Evolutionary conservation across 2,888 invertebrate species (phyloP).

Genomic region (Lathronympha strigana): DNA sequence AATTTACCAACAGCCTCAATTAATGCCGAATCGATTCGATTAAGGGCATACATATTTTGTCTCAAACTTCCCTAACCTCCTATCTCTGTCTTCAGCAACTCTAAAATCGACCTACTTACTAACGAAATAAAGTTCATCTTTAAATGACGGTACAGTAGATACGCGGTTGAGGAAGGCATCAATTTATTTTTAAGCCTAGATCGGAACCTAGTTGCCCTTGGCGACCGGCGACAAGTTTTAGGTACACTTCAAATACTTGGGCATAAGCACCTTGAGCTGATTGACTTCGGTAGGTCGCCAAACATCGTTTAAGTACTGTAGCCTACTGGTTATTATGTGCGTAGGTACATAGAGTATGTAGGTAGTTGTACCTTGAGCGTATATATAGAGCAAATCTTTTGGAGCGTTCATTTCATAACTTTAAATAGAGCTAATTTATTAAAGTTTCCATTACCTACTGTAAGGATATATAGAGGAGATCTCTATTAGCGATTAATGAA

Average conservation of each 20-base stretch:
- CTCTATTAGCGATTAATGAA: too few relatives aligned
- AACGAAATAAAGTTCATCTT: neutral
- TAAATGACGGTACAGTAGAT: neutral
- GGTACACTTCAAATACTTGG: constrained; percentile 39
- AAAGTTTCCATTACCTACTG: too few relatives aligned
- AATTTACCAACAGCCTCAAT: constrained; percentile 22
- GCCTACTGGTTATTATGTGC: too few relatives aligned
- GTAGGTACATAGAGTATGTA: neutral
- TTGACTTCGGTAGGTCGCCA: constrained; percentile 24
- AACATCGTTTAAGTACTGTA: neutral
- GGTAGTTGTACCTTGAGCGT: neutral
- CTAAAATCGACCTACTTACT: neutral
- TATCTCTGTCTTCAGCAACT: neutral
- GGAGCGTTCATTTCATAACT: too few relatives aligned
- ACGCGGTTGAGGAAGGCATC: neutral
- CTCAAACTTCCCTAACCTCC: constrained; percentile 2
- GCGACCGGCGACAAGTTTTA: constrained; percentile 46
- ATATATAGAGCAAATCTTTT: too few relatives aligned
- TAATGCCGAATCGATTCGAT: constrained; percentile 30
- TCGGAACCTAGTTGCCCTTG: constrained; percentile 48
- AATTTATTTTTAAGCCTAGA: constrained; percentile 35
- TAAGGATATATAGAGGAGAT: too few relatives aligned
- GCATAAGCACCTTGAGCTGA: constrained; percentile 38
- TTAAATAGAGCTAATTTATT: too few relatives aligned
- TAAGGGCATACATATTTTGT: constrained; percentile 43